A percentile compares a stretch with the other conserved stretches of the same genome.
phyloP scores from a whole-genome alignment of 2,797 vertebrate genomes.

The Notoglanidium macrostoma region DNA sequence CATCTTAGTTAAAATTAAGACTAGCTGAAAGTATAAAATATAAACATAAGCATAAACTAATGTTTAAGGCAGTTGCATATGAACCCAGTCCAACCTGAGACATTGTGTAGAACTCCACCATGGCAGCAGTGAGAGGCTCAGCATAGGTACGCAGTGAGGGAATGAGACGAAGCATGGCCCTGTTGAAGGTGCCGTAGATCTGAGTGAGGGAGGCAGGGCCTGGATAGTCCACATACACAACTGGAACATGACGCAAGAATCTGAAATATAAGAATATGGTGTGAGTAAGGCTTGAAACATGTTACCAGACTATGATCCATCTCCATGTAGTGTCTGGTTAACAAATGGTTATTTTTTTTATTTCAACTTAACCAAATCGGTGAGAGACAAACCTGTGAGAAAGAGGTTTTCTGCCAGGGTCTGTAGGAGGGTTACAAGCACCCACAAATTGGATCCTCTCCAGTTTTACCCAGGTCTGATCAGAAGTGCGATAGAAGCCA shows the following conservation, averaged over 20 bases:
- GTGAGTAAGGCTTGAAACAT: neutral
- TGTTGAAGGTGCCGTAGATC: constrained; percentile 99
- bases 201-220: constrained; percentile 98
- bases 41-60: neutral
- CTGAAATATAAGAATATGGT: constrained; percentile 54
- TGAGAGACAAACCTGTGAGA: constrained; percentile 83
- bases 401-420: constrained; percentile 96
- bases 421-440: constrained; percentile 97
- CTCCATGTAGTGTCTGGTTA: neutral
- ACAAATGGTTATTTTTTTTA: neutral
- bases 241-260: constrained; percentile 96
- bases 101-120: constrained; percentile 99
- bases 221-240: constrained; percentile 98
- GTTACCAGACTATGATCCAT: neutral
- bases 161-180: constrained; percentile 96
- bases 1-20: neutral
- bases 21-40: neutral
- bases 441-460: constrained; percentile 99
- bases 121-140: constrained; percentile 96
- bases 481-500: constrained; percentile 96
- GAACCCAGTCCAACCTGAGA: constrained; percentile 83
- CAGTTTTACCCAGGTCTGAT: constrained; percentile 98
- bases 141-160: constrained; percentile 93
- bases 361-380: neutral
- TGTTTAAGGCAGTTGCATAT: neutral